Evolutionary conservation across 2,797 vertebrate species (phyloP).

Genomic region (Enteromius trimaculatus): DNA sequence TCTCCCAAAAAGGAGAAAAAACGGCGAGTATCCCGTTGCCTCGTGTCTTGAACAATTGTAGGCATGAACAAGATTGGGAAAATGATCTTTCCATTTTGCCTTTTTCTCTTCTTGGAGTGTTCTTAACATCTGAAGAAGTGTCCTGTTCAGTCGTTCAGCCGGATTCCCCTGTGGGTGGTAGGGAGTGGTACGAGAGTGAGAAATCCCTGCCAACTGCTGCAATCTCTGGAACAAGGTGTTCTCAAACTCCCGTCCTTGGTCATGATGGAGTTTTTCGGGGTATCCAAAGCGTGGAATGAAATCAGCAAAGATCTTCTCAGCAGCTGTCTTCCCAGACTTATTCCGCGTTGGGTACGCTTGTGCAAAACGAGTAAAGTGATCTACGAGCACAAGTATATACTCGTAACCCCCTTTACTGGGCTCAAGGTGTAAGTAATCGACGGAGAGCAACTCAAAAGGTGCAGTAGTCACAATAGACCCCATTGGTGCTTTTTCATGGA

Average conservation of each 20-base stretch:
- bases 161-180: conserved; percentile 44
- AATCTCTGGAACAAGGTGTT: conserved; percentile 40
- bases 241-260: conserved; percentile 40
- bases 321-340: too few species aligned
- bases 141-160: background rate
- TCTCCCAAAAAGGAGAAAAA: background rate
- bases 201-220: conserved; percentile 35
- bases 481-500: conserved; percentile 39
- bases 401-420: conserved; percentile 32
- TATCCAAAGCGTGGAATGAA: too few species aligned
- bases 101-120: too few species aligned
- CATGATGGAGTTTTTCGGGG: conserved; percentile 1
- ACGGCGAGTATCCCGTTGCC: background rate
- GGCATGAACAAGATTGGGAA: background rate
- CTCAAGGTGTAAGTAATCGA: conserved; percentile 38
- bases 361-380: background rate
- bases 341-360: too few species aligned
- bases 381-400: conserved; percentile 27
- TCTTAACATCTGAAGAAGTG: background rate
- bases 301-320: too few species aligned
- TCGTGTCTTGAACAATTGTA: background rate
- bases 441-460: conserved; percentile 33
- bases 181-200: conserved; percentile 32
- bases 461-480: conserved; percentile 34
- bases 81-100: too few species aligned